These are phyloP conservation scores for Meloe dianella DNA, from an alignment of 2,888 invertebrate genomes.

Conservation along the genomic window DNA sequence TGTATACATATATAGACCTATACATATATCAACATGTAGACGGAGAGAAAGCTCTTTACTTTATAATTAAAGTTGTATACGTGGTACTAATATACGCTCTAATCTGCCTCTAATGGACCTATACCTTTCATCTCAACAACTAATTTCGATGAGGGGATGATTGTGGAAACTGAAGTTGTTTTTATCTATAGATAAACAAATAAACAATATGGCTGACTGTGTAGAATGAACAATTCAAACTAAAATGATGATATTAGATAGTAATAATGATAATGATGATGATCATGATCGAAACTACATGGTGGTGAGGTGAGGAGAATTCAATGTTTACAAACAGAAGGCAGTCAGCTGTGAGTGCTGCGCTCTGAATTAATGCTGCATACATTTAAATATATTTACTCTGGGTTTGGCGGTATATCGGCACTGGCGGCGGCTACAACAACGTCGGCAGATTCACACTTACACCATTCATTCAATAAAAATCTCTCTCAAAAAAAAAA, in stretches of 20 bases:
- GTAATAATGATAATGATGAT: conserved; percentile 30
- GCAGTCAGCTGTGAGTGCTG: conserved; percentile 61
- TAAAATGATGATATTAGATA: conserved; percentile 3
- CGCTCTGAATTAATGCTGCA: conserved; percentile 61
- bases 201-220: not conserved
- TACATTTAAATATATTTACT: conserved; percentile 62
- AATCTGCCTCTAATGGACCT: conserved; percentile 54
- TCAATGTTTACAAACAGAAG: conserved; percentile 60
- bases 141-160: conserved; percentile 39
- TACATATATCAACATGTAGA: not conserved
- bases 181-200: not conserved
- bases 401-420: conserved; percentile 22
- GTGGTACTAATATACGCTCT: conserved; percentile 46
- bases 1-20: no score
- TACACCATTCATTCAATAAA: not conserved
- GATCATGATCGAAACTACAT: conserved; percentile 30
- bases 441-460: not conserved
- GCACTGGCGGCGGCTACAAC: not conserved
- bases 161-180: conserved; percentile 20
- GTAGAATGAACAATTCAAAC: not conserved
- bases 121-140: conserved; percentile 52
- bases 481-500: not conserved
- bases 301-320: conserved; percentile 38
- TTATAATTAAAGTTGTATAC: conserved; percentile 55
- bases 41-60: conserved; percentile 42